Base-by-base conservation (phyloP, 2,888 invertebrate species). In the Apamea sordens region DNA sequence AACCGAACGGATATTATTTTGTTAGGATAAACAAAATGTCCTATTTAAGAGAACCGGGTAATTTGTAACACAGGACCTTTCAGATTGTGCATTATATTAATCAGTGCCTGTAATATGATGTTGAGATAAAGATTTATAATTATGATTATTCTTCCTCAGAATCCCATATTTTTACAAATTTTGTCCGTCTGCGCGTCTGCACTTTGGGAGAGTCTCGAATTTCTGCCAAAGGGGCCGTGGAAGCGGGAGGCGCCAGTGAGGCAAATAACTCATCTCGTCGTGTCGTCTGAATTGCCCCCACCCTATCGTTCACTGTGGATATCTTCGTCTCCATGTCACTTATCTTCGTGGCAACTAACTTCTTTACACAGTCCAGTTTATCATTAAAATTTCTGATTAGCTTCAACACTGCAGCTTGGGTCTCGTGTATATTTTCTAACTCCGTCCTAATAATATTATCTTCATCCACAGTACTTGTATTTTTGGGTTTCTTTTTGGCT, bases 401-500 rank as follows among this genome's bases (percentile, higher is more conserved):
- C 28, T 72, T 41, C 36, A 76, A 47, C 1, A 73, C 18, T 32
- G 53, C 32, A 56, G 72, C 44, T 41, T 72, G 28, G 5, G 7
- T 56, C 0, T 56, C 44, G 24, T 56, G 41, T 15, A 44, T 13
- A 2, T 24, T 44, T 32, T 32, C 32, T 32, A 75, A 32, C 24
- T 56, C 74, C 0, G 47, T 18, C 21, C 28, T 76, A 28, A 65
- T 76, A 28, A 65, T 32, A 32, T 50, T 18, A 50, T 50, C 36
- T 61, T 28, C 28, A 63, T 50, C 24, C 32, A 10, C 32, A 36
- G 7, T 24, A 13, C 13, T 7, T 21, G n/a, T n/a, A 21, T 50
- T 24, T 70, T 50, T 76, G 18, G 41, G 8, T 18, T 41, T 72
- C 6, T 53, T 76, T 63, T 76, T 63, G 24, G 61, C 18, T 63